These are phyloP conservation scores for Xyrauchen texanus DNA, from an alignment of 2,113 vertebrate genomes.

Conservation along the genomic window DNA sequence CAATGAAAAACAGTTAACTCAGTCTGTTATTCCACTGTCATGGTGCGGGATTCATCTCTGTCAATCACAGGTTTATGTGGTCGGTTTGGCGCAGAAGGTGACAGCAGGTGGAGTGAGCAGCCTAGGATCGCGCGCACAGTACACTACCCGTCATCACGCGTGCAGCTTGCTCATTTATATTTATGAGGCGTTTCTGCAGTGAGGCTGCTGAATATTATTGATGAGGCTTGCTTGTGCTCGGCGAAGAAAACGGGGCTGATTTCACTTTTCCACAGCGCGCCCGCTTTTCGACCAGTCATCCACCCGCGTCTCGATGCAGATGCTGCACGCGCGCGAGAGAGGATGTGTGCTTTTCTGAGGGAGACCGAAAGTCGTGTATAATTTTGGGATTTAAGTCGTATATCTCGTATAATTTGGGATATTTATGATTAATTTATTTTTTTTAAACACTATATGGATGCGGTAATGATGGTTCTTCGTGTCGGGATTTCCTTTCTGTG, in stretches of 20 bases:
- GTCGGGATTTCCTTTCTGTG: constrained; percentile 25
- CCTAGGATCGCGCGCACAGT: constrained; percentile 59
- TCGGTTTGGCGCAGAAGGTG: constrained; percentile 39
- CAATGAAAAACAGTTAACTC: neutral
- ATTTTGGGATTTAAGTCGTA: neutral
- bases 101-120: constrained; percentile 43
- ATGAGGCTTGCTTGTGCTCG: no score
- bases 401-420: neutral
- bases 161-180: constrained; percentile 66
- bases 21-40: neutral
- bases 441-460: neutral
- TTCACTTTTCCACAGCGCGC: no score
- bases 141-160: constrained; percentile 59
- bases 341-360: constrained; percentile 60
- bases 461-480: constrained; percentile 22
- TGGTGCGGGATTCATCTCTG: neutral
- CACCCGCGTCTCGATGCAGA: constrained; percentile 70
- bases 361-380: neutral
- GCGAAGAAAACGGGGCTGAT: no score
- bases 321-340: constrained; percentile 67
- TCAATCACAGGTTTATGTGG: constrained; percentile 1
- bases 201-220: constrained; percentile 65
- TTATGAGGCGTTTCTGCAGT: constrained; percentile 71
- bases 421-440: neutral
- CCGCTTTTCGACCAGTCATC: no score